Base-by-base conservation (phyloP, 2,888 invertebrate genomes). In the Dastarcus helophoroides region DNA sequence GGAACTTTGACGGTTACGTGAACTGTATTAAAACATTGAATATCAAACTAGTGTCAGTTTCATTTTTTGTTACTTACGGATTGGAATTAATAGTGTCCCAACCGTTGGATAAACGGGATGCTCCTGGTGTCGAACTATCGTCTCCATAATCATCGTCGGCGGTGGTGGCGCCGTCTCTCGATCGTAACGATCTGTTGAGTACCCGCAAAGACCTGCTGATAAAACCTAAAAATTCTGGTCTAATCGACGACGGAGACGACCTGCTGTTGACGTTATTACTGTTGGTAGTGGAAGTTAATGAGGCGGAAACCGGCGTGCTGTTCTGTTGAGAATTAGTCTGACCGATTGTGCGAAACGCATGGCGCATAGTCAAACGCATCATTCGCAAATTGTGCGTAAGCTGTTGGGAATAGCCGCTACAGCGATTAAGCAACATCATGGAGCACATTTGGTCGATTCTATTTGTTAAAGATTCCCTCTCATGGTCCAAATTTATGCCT, bases 401-500 rank as follows among this genome's bases (percentile, higher is more conserved):
- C 29, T 51, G 53, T 16, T 49, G 49, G 3, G 57, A 56, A 26
- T 46, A 52, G n/a, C 47, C 50, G 22, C 46, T 44, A 15, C 48
- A 44, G 10, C 56, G 47, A 23, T 43, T 53, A 15, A 53, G 53
- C 12, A 60, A 40, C 55, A 61, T 58, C 23, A 51, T 44, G 13
- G 48, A 48, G 34, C 56, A 60, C 48, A 58, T 54, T 26, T 54
- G 53, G 37, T 58, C 55, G 14, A 61, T 57, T 29, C 60, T 40
- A 16, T 44, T 43, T 3, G 58, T 54, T 16, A 60, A 41, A 25
- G 49, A 49, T 35, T 54, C 54, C 3, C 57, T 39, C 40, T 60
- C 59, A 3, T 54, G 48, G 33, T 58, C 56, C 13, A 60, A 40
- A 43, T 56, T 56, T 40, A 56, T 50, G 3, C 46, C 36, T 35